Conservation (phyloP, 2,113 vertebrate species). For the Narcine bancroftii region DNA sequence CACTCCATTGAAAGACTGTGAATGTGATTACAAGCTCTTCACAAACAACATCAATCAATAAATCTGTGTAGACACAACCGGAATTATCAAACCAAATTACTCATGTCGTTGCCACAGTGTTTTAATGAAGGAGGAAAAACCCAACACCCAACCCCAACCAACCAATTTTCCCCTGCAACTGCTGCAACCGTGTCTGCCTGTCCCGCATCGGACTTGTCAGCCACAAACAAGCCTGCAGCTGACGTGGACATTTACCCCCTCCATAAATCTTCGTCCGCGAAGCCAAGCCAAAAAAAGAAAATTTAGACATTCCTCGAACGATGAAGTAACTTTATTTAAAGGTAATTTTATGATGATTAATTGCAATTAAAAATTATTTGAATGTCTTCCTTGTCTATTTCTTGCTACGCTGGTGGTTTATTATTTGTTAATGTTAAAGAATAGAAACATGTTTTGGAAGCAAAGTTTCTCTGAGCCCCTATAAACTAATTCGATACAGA, state of each 20-base stretch:
- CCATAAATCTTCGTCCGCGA: no score
- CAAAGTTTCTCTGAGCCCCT: no score
- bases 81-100: background rate
- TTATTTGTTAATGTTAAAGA: background rate
- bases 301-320: background rate
- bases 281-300: no score
- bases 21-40: background rate
- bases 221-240: no score
- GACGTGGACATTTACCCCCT: no score
- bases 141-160: no score
- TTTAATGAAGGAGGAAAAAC: no score
- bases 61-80: no score
- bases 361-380: slow-evolving; percentile 4
- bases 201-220: no score
- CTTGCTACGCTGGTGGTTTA: background rate
- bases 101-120: background rate
- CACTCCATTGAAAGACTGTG: background rate
- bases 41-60: background rate
- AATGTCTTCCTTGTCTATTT: background rate
- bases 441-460: background rate
- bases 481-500: no score
- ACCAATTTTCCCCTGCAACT: no score
- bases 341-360: background rate
- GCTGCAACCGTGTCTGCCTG: no score
- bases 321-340: background rate